These are phyloP conservation scores for Zaprionus gabonicus DNA, from an alignment of 1,140 invertebrate species.

Conservation along the genomic window DNA sequence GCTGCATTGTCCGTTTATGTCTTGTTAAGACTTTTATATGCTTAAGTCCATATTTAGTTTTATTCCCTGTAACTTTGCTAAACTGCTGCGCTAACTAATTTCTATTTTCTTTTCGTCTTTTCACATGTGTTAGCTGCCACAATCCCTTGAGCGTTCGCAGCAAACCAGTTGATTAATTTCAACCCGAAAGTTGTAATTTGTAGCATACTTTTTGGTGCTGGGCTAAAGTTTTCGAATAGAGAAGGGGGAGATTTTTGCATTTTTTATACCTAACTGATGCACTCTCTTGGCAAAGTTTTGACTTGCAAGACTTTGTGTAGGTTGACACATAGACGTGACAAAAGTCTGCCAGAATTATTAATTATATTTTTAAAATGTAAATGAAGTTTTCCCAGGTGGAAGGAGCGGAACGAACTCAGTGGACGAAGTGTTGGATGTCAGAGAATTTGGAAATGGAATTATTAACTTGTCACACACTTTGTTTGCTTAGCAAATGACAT, in stretches of 20 bases:
- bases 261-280: slow-evolving; percentile 9
- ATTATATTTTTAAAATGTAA: slow-evolving; percentile 1
- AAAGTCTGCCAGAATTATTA: neutral
- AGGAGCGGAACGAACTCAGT: neutral
- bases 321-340: slow-evolving; percentile 7
- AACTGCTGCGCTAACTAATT: slow-evolving; percentile 69
- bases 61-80: slow-evolving; percentile 60
- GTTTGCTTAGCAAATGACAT: neutral
- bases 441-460: too few species aligned
- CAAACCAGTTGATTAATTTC: slow-evolving; percentile 60
- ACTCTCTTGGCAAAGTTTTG: neutral
- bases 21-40: slow-evolving; percentile 81
- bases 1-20: slow-evolving; percentile 75
- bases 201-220: slow-evolving; percentile 1
- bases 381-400: neutral
- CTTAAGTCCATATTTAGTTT: slow-evolving; percentile 74
- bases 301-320: neutral
- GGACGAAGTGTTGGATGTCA: too few species aligned
- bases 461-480: too few species aligned
- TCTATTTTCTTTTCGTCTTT: slow-evolving; percentile 42
- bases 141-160: slow-evolving; percentile 46
- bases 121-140: slow-evolving; percentile 3
- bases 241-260: neutral
- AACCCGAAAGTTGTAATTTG: neutral
- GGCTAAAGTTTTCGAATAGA: neutral